Evolutionary conservation across 2,797 vertebrate genomes (phyloP).

Genomic region (Gymnothorax javanicus): DNA sequence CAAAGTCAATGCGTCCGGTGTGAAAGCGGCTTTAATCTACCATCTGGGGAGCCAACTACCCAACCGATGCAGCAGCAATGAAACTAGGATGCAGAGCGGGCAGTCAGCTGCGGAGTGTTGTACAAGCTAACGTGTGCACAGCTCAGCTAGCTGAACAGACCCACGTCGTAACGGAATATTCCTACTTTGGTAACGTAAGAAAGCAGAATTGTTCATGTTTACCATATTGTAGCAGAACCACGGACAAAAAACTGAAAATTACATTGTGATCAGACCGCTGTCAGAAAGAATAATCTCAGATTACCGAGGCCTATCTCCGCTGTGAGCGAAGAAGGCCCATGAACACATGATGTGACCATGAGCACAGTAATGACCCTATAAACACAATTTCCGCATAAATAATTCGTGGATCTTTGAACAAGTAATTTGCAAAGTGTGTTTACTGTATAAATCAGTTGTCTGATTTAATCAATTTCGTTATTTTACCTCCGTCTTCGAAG

Average conservation of each 20-base stretch:
- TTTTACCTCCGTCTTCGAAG: constrained; percentile 2
- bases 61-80: no score
- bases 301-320: background rate
- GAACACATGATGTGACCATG: background rate
- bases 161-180: background rate
- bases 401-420: background rate
- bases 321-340: background rate
- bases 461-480: background rate
- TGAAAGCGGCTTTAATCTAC: no score
- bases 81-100: no score
- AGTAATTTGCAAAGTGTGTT: background rate
- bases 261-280: background rate
- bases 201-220: background rate
- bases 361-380: background rate
- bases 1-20: no score
- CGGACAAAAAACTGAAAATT: background rate
- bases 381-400: background rate
- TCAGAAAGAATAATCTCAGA: background rate
- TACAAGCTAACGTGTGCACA: no score
- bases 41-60: no score
- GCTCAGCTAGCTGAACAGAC: no score
- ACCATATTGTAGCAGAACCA: background rate
- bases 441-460: background rate
- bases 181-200: background rate
- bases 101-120: no score